Evolutionary conservation across 2,888 invertebrate species (phyloP).

Genomic region (Drepana falcataria): DNA sequence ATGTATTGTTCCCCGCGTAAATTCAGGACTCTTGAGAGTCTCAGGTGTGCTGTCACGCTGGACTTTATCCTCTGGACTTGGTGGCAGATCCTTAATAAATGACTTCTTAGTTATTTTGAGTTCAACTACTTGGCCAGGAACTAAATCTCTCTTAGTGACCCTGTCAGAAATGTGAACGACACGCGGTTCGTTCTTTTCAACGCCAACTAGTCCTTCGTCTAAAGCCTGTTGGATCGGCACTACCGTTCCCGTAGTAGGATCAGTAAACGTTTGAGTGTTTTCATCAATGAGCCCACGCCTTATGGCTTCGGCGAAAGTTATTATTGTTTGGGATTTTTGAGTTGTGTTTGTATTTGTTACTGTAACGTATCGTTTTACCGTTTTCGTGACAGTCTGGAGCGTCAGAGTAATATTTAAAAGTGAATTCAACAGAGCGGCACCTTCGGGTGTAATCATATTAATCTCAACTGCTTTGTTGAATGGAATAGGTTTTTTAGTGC

Average conservation of each 20-base stretch:
- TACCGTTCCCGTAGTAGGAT: constrained; percentile 85
- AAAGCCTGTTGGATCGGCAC: constrained; percentile 88
- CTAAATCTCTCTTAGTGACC: constrained; percentile 52
- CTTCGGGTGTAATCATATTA: constrained; percentile 91
- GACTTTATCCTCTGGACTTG: constrained; percentile 69
- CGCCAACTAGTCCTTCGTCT: constrained; percentile 83
- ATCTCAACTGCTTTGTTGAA: constrained; percentile 91
- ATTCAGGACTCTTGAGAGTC: constrained; percentile 79
- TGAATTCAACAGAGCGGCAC: constrained; percentile 90
- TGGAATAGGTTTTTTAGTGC: constrained; percentile 84
- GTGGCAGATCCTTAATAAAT: constrained; percentile 65
- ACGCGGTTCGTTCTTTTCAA: constrained; percentile 76
- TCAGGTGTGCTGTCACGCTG: constrained; percentile 75
- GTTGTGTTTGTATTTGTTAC: constrained; percentile 82
- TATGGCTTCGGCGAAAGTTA: constrained; percentile 89
- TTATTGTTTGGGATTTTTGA: constrained; percentile 76
- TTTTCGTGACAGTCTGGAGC: constrained; percentile 90
- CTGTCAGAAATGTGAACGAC: constrained; percentile 63
- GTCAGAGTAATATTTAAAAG: constrained; percentile 92
- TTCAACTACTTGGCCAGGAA: constrained; percentile 71
- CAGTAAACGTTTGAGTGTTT: constrained; percentile 84
- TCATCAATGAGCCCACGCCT: constrained; percentile 89
- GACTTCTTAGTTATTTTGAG: constrained; percentile 75
- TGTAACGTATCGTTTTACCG: constrained; percentile 89
- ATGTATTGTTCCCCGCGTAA: constrained; percentile 37